Percentiles rank a stretch among this genome's conserved stretches.
phyloP scores from a whole-genome alignment of 2,113 vertebrate species.

The Otis tarda region DNA sequence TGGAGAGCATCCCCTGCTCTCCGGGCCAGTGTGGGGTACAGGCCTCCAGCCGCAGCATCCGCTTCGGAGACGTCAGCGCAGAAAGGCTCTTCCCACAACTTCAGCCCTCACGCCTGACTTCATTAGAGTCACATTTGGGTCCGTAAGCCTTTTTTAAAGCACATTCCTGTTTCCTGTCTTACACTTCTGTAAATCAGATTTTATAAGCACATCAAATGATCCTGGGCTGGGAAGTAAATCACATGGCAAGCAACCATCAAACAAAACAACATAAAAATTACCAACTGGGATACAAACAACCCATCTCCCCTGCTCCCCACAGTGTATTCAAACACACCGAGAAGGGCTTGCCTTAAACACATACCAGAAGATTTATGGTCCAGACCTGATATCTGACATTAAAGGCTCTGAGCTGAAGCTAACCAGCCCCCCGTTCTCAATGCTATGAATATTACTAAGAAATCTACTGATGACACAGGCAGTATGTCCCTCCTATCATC shows the following conservation, averaged over 20 bases:
- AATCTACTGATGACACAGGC: neutral
- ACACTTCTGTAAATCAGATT: neutral
- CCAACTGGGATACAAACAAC: neutral
- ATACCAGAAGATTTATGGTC: neutral
- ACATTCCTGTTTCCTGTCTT: neutral
- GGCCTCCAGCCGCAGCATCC: neutral
- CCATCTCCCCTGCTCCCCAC: neutral
- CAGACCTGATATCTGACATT: neutral
- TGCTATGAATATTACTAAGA: neutral
- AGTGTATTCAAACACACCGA: neutral
- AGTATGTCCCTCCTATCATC: neutral
- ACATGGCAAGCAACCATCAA: neutral
- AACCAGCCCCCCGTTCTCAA: neutral
- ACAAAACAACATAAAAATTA: neutral
- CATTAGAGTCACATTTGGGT: neutral
- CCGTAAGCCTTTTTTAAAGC: neutral
- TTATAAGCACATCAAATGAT: neutral
- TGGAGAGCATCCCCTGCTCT: neutral
- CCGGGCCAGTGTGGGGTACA: rapidly evolving
- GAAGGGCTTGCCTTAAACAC: neutral
- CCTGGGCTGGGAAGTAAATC: neutral
- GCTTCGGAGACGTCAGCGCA: neutral
- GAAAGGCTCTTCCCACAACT: neutral
- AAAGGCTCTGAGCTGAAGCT: neutral
- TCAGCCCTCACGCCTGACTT: neutral